phyloP scores from a whole-genome alignment of 2,797 vertebrate genomes.

The Paedocypris micromegethes region DNA sequence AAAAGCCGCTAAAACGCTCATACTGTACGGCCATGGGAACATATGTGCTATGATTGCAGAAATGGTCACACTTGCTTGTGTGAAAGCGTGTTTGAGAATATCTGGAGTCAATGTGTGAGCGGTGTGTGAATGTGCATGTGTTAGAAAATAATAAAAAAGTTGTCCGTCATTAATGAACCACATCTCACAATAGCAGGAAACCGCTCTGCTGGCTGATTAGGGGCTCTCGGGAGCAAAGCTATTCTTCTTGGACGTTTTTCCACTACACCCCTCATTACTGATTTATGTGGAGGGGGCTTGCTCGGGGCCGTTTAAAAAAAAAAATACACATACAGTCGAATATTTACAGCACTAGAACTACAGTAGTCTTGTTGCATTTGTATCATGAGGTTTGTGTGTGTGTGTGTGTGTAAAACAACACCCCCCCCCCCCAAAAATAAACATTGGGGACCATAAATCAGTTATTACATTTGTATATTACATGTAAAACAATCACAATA shows the following conservation, averaged over 20 bases:
- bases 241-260: conserved; percentile 31
- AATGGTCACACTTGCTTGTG: conserved; percentile 25
- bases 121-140: conserved; percentile 35
- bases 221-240: conserved; percentile 40
- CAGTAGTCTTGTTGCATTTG: too few species aligned
- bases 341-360: too few species aligned
- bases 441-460: too few species aligned
- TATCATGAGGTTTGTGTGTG: too few species aligned
- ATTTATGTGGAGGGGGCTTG: conserved; percentile 32
- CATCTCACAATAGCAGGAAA: conserved; percentile 51
- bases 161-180: conserved; percentile 41
- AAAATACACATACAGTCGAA: too few species aligned
- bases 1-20: conserved; percentile 9
- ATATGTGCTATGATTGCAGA: conserved; percentile 9
- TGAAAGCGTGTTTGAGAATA: background rate
- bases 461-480: too few species aligned
- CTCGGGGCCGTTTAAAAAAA: conserved; percentile 5
- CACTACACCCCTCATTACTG: conserved; percentile 28
- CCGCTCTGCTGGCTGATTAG: conserved; percentile 45
- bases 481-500: too few species aligned
- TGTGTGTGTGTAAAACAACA: too few species aligned
- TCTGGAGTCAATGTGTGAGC: conserved; percentile 7
- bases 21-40: conserved; percentile 11
- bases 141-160: conserved; percentile 20
- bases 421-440: too few species aligned